phyloP scores from a whole-genome alignment of 2,797 vertebrate genomes.

The Myripristis jacobus region DNA sequence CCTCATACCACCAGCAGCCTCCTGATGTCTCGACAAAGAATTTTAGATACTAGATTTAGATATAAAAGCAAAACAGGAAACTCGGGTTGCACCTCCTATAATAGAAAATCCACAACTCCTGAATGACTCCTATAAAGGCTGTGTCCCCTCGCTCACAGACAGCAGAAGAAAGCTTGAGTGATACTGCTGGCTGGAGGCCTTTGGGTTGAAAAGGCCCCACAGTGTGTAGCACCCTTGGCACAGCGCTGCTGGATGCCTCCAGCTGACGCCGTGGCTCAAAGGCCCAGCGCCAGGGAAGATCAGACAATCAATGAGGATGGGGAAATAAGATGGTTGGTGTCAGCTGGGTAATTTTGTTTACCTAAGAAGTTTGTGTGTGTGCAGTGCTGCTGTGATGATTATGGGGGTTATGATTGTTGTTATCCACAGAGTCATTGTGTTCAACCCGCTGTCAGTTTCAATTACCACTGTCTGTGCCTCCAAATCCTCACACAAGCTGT shows the following conservation, averaged over 20 bases:
- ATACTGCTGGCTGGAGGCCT: slow-evolving; percentile 5
- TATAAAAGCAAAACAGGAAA: slow-evolving; percentile 11
- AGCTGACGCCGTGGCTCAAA: not conserved
- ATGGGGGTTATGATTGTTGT: slow-evolving; percentile 81
- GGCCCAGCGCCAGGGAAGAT: slow-evolving; percentile 34
- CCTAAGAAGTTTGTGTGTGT: slow-evolving; percentile 67
- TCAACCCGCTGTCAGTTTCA: slow-evolving; percentile 83
- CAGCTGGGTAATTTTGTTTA: slow-evolving; percentile 83
- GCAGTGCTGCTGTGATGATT: slow-evolving; percentile 80
- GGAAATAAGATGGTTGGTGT: slow-evolving; percentile 64
- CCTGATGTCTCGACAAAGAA: too few species aligned
- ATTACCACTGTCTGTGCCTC: slow-evolving; percentile 80
- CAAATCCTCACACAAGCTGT: slow-evolving; percentile 71
- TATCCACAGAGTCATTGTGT: slow-evolving; percentile 80
- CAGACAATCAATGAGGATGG: slow-evolving; percentile 61
- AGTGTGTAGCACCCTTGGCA: slow-evolving; percentile 18
- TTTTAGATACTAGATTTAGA: too few species aligned
- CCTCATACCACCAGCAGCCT: not conserved
- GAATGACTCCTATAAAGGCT: too few species aligned
- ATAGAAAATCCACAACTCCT: too few species aligned
- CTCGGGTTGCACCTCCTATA: too few species aligned
- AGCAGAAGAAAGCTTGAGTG: slow-evolving; percentile 1
- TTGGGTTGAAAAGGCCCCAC: slow-evolving; percentile 23
- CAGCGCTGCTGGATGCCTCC: slow-evolving; percentile 18
- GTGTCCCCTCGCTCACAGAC: not conserved